Evolutionary conservation across 2,888 invertebrate species (phyloP), one percentile per base, ranked within the genome.

Genomic region (Isotomurus palustris): DNA sequence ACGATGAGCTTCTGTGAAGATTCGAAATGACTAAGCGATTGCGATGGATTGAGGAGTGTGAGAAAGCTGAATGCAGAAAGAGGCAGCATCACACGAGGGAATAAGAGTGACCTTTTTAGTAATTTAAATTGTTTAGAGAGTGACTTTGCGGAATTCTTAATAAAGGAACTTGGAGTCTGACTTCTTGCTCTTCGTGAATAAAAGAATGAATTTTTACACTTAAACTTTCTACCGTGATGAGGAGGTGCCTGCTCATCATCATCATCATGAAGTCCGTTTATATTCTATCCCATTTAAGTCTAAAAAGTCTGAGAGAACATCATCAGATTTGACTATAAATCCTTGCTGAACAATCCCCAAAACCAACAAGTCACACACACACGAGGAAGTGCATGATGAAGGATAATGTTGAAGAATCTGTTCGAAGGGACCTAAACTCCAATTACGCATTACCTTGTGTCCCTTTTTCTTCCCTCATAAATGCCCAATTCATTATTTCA

Each of bases 81-180:
- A 49, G 43, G 35, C 25, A 56, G 47, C 40, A 50, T 21, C 35
- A 40, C 44, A 49, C 29, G 28, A 32, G 38, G 43, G 50, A n/a
- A 35, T 47, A 29, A 56, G 50, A 60, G 62, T 62, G 62, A 62
- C 62, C 65, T 62, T 65, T 65, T 65, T 65, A 62, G 62, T 65
- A 62, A 56, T 60, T 47, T 62, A 62, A 65, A 65, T 65, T 65
- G 62, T 65, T 65, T 60, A 62, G 65, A 65, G 65, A 65, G 62
- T 65, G 65, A 65, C 65, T 65, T 65, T 62, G 65, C 65, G 65
- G 65, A 65, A 65, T 65, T 65, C 56, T 54, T 62, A 55, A 65
- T 65, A 65, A 65, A 65, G 60, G 65, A 65, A 48, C 53, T 29
- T 49, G 49, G 43, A 61, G 58, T 58, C 60, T 64, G 61, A 60